Conservation (phyloP, 2,888 invertebrate genomes). For the Tridacna gigas region DNA sequence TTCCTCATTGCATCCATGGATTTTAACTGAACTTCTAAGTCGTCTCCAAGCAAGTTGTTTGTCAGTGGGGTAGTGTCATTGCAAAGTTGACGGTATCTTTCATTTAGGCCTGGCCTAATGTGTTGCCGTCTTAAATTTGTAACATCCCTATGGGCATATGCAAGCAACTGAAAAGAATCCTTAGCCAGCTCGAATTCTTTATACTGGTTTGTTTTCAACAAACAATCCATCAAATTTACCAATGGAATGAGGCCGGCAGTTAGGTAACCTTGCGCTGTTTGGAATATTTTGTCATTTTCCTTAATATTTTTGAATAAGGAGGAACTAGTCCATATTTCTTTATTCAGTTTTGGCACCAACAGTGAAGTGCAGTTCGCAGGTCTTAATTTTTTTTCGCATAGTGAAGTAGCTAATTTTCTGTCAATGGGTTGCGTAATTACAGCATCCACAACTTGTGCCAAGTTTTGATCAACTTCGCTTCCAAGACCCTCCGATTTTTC, state of each 20-base stretch:
- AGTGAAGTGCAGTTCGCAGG: slow-evolving; percentile 8
- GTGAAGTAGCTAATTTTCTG: background rate
- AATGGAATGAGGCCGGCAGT: background rate
- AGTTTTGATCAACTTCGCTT: background rate
- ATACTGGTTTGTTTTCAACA: background rate
- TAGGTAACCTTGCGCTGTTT: background rate
- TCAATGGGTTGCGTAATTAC: background rate
- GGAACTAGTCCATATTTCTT: background rate
- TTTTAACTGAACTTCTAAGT: slow-evolving; percentile 5
- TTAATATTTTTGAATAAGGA: background rate
- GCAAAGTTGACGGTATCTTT: background rate
- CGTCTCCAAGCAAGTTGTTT: slow-evolving; percentile 10
- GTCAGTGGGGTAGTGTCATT: slow-evolving; percentile 1
- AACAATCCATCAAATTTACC: slow-evolving; percentile 1
- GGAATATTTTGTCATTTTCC: slow-evolving; percentile 5
- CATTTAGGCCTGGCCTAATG: background rate
- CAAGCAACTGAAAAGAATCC: slow-evolving; percentile 13
- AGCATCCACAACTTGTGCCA: background rate
- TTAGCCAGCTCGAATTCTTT: slow-evolving; percentile 4
- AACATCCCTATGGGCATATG: slow-evolving; percentile 6
- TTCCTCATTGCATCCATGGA: background rate
- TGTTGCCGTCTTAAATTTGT: background rate
- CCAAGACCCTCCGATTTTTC: background rate
- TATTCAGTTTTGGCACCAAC: background rate
- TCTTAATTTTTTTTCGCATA: background rate